Evolutionary conservation across 2,797 vertebrate genomes (phyloP).

Genomic region (Nannoperca australis): DNA sequence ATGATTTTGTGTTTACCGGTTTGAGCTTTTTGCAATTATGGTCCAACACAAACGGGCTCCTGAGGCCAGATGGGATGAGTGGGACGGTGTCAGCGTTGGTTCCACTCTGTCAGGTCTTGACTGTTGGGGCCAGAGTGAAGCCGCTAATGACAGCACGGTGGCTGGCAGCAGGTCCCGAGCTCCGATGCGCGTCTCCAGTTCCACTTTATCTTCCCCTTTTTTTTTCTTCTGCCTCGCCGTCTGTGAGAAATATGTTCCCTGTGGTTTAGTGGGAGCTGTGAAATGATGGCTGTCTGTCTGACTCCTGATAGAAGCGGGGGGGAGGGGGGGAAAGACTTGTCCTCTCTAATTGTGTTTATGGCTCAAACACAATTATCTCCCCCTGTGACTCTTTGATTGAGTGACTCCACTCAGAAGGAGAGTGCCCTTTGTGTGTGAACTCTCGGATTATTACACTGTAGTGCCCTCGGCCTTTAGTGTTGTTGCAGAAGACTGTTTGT

Average conservation of each 20-base stretch:
- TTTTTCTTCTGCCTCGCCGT: slow-evolving; percentile 50
- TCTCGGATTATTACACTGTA: slow-evolving; percentile 30
- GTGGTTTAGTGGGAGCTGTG: slow-evolving; percentile 80
- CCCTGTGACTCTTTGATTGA: slow-evolving; percentile 64
- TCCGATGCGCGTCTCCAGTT: slow-evolving; percentile 57
- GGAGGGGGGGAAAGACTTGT: slow-evolving; percentile 43
- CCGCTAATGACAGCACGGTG: slow-evolving; percentile 76
- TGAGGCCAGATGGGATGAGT: slow-evolving; percentile 51
- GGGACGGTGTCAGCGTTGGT: slow-evolving; percentile 56
- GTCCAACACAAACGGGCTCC: slow-evolving; percentile 51
- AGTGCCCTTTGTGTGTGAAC: slow-evolving; percentile 50
- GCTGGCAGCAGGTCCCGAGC: slow-evolving; percentile 68
- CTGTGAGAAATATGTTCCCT: slow-evolving; percentile 78
- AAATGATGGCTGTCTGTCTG: slow-evolving; percentile 75
- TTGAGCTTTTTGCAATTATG: slow-evolving; percentile 55
- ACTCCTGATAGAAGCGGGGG: slow-evolving; percentile 34
- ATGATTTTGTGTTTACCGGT: slow-evolving; percentile 67
- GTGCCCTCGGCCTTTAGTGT: slow-evolving; percentile 39
- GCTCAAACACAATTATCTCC: slow-evolving; percentile 64
- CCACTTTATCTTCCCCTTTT: slow-evolving; percentile 54
- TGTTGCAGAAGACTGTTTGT: slow-evolving; percentile 19
- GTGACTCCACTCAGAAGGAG: slow-evolving; percentile 48
- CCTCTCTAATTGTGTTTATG: slow-evolving; percentile 77
- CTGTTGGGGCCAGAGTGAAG: slow-evolving; percentile 57
- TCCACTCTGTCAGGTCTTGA: slow-evolving; percentile 64